Evolutionary conservation across 2,888 invertebrate genomes (phyloP), one percentile per base, ranked within the genome.

Genomic region (Tuberolachnus salignus): DNA sequence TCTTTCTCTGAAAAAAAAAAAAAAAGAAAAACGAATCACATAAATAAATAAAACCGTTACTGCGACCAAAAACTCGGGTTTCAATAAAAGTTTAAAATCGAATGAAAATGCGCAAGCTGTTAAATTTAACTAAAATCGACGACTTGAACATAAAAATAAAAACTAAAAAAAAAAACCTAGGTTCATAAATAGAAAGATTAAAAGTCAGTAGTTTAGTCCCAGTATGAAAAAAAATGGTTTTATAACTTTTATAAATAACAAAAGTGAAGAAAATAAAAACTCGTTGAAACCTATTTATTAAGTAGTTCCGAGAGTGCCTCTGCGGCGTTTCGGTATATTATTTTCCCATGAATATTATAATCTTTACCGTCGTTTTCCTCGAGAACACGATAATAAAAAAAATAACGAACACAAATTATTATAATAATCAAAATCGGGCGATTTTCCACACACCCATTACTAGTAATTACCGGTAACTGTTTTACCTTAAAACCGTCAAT

Each of bases 131-230:
- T 1, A 10, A 26, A 69, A 69, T 14, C 1, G 8, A 34, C 34
- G 8, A 14, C 34, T 53, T 0, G 8, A 14, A 13, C 34, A 49
- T 42, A 21, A 19, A 10, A 21, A n/a, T n/a, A n/a, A n/a, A n/a
- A n/a, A n/a, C n/a, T n/a, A n/a, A n/a, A 49, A 26, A 10, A 8
- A 26, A n/a, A 16, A 69, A 34, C 3, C 9, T 21, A 46, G 4
- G n/a, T 13, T 14, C 9, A 53, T 19, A 34, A 13, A 34, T 1
- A 51, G 10, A 53, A 9, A 26, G 59, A 61, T 61, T 34, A 61
- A 34, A 69, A 69, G 13, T 53, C 34, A 34, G 67, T 34, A 26
- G 34, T 53, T 67, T 34, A 69, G 13, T 67, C 19, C 26, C 51
- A 51, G 34, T 34, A 26, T 6, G 6, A 13, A 49, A 49, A 66